Evolutionary conservation across 2,888 invertebrate species (phyloP).

Genomic region (Dione vanillae): DNA sequence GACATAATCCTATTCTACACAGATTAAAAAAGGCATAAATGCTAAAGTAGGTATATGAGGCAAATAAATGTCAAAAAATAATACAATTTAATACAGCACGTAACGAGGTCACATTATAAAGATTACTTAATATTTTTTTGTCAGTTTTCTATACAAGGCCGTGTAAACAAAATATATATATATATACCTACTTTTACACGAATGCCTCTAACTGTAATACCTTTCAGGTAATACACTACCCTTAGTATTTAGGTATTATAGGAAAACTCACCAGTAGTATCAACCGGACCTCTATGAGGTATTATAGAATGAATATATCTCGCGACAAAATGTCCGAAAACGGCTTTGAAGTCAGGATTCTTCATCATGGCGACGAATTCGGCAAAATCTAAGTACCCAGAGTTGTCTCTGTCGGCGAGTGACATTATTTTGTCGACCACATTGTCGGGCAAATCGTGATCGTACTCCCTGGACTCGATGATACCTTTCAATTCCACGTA

Average conservation of each 20-base stretch:
- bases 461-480: conserved; percentile 85
- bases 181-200: background rate
- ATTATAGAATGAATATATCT: conserved; percentile 85
- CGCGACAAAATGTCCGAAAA: conserved; percentile 86
- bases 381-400: conserved; percentile 87
- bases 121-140: background rate
- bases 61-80: background rate
- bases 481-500: conserved; percentile 86
- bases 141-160: background rate
- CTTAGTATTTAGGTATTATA: too few relatives aligned
- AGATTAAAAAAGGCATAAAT: background rate
- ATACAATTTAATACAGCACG: background rate
- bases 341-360: conserved; percentile 84
- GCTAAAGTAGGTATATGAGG: background rate
- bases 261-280: conserved; percentile 71
- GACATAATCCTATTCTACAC: background rate
- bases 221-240: background rate
- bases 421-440: conserved; percentile 87
- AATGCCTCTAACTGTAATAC: background rate
- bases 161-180: background rate
- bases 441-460: conserved; percentile 87
- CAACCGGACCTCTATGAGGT: conserved; percentile 81
- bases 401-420: conserved; percentile 85
- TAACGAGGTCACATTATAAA: background rate
- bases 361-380: conserved; percentile 90